Evolutionary conservation across 92 coral and sea anemone species (phyloP).

Genomic region (Parazoanthus darwini): DNA sequence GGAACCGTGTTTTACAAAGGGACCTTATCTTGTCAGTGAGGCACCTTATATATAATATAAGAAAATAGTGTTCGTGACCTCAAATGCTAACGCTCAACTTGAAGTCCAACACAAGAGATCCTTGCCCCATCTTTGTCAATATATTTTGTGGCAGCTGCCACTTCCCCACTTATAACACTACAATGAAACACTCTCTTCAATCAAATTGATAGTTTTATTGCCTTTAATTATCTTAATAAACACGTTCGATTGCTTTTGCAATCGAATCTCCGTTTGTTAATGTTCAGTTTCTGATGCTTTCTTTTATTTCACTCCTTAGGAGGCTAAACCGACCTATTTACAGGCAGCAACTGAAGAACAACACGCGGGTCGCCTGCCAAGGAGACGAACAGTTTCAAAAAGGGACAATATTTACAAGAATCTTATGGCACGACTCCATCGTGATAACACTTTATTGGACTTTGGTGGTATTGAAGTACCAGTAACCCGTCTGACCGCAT

Average conservation of each 20-base stretch:
- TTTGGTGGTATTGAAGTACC: slow-evolving; percentile 73
- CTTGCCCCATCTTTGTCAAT: no score
- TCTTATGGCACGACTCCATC: slow-evolving; percentile 71
- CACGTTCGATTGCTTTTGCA: neutral
- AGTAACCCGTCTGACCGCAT: slow-evolving; percentile 14
- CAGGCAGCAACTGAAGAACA: neutral
- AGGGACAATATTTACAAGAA: slow-evolving; percentile 65
- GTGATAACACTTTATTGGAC: slow-evolving; percentile 68
- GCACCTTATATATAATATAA: no score
- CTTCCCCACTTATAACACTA: no score
- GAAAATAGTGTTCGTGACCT: no score
- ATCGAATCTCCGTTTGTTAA: neutral
- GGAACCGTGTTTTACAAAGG: no score
- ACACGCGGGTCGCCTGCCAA: neutral
- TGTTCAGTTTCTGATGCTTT: neutral
- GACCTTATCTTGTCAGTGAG: no score
- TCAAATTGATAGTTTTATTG: no score
- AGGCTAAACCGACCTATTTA: neutral
- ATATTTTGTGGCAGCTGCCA: no score
- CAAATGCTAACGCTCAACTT: no score
- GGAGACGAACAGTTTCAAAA: slow-evolving; percentile 49
- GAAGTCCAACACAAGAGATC: no score
- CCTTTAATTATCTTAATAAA: no score
- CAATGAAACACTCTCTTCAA: no score
- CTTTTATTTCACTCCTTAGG: slow-evolving; percentile 1